Evolutionary conservation across 2,888 invertebrate species (phyloP).

Genomic region (Drosophila picticornis): DNA sequence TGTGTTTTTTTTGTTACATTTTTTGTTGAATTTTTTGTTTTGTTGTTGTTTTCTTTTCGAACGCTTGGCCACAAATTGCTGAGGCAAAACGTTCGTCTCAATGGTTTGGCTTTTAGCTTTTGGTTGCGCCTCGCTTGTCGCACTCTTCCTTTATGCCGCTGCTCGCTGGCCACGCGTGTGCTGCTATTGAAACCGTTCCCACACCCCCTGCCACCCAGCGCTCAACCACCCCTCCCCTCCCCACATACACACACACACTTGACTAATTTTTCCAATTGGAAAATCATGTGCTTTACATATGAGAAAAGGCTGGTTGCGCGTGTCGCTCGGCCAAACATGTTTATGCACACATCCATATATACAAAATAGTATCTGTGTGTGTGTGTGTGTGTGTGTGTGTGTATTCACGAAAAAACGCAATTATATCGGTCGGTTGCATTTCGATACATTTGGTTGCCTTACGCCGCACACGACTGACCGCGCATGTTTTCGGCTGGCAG

Average conservation of each 20-base stretch:
- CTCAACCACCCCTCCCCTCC: background rate
- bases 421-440: slow-evolving; percentile 85
- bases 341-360: slow-evolving; percentile 7
- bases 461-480: slow-evolving; percentile 86
- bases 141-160: slow-evolving; percentile 69
- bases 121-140: slow-evolving; percentile 81
- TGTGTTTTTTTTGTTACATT: background rate
- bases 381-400: slow-evolving; percentile 33
- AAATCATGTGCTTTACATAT: slow-evolving; percentile 81
- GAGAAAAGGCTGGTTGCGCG: slow-evolving; percentile 72
- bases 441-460: slow-evolving; percentile 85
- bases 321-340: slow-evolving; percentile 79
- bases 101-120: slow-evolving; percentile 58
- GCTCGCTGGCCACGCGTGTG: slow-evolving; percentile 77
- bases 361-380: slow-evolving; percentile 10
- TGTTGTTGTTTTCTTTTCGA: slow-evolving; percentile 26
- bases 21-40: background rate
- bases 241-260: slow-evolving; percentile 47
- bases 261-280: slow-evolving; percentile 81
- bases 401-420: slow-evolving; percentile 81
- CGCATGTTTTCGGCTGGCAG: slow-evolving; percentile 83
- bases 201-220: slow-evolving; percentile 2
- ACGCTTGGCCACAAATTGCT: slow-evolving; percentile 68
- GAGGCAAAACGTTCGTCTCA: slow-evolving; percentile 75
- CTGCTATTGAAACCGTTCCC: slow-evolving; percentile 56